Evolutionary conservation across 2,113 vertebrate genomes (phyloP), one percentile per base, ranked within the genome.

Genomic region (Electrona antarctica): DNA sequence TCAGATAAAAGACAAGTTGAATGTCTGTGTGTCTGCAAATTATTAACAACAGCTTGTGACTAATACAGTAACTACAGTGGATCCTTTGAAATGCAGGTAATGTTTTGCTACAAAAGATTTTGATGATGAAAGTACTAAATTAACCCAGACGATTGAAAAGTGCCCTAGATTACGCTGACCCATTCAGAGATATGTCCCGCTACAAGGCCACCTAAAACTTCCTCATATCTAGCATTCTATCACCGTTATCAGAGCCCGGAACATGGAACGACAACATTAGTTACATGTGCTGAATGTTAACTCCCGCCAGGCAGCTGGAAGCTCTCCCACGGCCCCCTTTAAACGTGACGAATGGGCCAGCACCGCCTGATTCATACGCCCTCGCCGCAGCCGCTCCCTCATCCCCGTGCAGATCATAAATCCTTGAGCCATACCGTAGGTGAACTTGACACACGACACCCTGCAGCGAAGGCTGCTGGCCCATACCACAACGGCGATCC

Each of bases 321-420:
- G 66, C 63, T 71, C 59, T 74, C 81, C 60, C 54, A 60, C 46
- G 62, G 69, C 65, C 51, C 45, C 67, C 80, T 82, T 85, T 79
- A 79, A 70, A 86, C 9, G 74, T 82, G 86, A 84, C 80, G 9
- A 85, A 86, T 85, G 83, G 60, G 64, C 83, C 60, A 1, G 64
- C 69, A 63, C 58, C 64, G 66, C 11, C 74, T 88, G 86, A 91
- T 87, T 90, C 88, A 89, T 85, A 58, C 15, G 69, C 51, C 77
- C 77, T 64, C 80, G 49, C 66, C 21, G 33, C 73, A 56, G 60
- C 83, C 73, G 65, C 79, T 21, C 85, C 77, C 73, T 80, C 83
- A 57, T 83, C 85, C 74, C 51, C 11, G 61, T 68, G 75, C 73
- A 73, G 73, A 71, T 87, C 84, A 80, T 92, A 91, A 92, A 92